Evolutionary conservation across 1,140 invertebrate species (phyloP).

Genomic region (Pogonomyrmex californicus): DNA sequence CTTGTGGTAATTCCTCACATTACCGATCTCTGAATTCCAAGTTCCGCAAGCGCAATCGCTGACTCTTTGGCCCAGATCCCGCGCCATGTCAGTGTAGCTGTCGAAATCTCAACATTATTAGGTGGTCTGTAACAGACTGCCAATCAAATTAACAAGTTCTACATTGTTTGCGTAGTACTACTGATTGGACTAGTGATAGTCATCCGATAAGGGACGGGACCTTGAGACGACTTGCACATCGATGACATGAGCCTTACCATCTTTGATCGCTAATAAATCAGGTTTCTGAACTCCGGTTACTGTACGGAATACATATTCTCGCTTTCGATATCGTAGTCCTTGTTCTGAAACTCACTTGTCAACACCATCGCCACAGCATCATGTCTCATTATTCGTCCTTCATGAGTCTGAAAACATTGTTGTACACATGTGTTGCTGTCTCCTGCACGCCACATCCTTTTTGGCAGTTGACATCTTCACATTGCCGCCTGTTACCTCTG

Average conservation of each 20-base stretch:
- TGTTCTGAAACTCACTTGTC: neutral
- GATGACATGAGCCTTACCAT: neutral
- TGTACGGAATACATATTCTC: slow-evolving; percentile 50
- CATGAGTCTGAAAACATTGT: slow-evolving; percentile 80
- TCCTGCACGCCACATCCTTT: slow-evolving; percentile 76
- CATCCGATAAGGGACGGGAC: neutral
- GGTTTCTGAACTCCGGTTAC: slow-evolving; percentile 31
- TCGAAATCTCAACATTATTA: neutral
- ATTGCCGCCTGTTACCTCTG: neutral
- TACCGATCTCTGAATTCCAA: neutral
- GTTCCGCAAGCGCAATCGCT: neutral
- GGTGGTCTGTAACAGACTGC: neutral
- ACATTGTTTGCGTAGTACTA: slow-evolving; percentile 49
- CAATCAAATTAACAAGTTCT: neutral
- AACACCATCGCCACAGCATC: slow-evolving; percentile 59
- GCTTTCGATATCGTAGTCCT: slow-evolving; percentile 21
- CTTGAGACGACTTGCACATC: slow-evolving; percentile 65
- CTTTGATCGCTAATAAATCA: neutral
- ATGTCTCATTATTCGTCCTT: slow-evolving; percentile 79
- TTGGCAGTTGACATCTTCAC: slow-evolving; percentile 63
- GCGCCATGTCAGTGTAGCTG: slow-evolving; percentile 56
- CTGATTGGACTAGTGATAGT: slow-evolving; percentile 12
- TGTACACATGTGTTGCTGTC: slow-evolving; percentile 81
- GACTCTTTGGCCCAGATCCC: slow-evolving; percentile 50
- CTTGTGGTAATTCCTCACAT: slow-evolving; percentile 54